A percentile compares a stretch with the other conserved stretches of the same genome.
Evolutionary conservation across 2,797 vertebrate species (phyloP).

Genomic region (Amphiprion clarkii): DNA sequence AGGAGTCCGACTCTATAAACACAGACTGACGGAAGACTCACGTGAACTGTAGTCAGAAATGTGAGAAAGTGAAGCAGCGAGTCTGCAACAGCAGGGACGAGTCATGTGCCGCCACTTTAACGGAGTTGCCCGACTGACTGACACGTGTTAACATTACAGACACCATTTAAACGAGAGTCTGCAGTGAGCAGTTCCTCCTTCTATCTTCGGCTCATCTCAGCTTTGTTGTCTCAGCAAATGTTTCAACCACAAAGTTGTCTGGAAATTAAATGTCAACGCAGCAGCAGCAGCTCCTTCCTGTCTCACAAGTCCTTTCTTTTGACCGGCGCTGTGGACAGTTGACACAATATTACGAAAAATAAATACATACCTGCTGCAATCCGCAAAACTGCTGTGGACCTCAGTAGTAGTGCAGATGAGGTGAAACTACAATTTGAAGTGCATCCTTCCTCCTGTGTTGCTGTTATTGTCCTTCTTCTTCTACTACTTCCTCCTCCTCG

Average conservation of each 20-base stretch:
- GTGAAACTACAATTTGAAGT: too few relatives aligned
- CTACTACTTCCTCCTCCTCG: too few relatives aligned
- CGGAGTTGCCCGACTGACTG: too few relatives aligned
- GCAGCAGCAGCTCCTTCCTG: background rate
- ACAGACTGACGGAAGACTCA: too few relatives aligned
- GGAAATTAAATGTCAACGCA: background rate
- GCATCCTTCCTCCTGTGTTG: background rate
- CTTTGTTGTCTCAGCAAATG: slow-evolving; percentile 6
- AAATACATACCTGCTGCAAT: background rate
- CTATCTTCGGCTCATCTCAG: slow-evolving; percentile 5
- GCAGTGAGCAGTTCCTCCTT: background rate
- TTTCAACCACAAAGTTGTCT: slow-evolving; percentile 4
- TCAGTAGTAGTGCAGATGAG: background rate
- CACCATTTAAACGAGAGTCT: background rate
- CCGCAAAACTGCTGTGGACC: background rate
- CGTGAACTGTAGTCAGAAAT: too few relatives aligned
- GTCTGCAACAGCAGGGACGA: too few relatives aligned
- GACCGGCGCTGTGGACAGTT: background rate
- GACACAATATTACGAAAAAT: background rate
- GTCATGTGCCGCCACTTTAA: too few relatives aligned
- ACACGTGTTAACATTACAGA: background rate
- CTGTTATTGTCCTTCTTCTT: background rate
- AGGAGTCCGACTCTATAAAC: too few relatives aligned
- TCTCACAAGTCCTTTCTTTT: background rate
- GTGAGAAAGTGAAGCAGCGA: too few relatives aligned